These are phyloP conservation scores for Lophius americanus DNA, from an alignment of 2,797 vertebrate species.

Conservation along the genomic window DNA sequence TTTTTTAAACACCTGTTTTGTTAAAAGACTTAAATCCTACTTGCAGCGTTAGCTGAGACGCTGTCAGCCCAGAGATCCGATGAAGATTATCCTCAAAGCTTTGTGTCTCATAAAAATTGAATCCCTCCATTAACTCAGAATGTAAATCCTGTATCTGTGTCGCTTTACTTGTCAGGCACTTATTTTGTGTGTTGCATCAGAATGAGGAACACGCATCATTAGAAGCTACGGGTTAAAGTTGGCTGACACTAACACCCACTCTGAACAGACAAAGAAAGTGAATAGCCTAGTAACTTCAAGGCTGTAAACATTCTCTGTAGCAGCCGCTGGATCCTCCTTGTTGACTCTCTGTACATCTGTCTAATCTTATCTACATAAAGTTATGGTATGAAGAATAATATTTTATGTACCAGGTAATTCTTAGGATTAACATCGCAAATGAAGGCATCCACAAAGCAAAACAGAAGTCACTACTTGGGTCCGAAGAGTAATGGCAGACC, in stretches of 20 bases:
- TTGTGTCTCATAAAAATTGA: slow-evolving; percentile 1
- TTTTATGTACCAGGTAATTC: no score
- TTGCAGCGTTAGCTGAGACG: not conserved
- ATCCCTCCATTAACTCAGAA: slow-evolving; percentile 13
- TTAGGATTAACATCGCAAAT: no score
- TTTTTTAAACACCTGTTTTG: slow-evolving; percentile 4
- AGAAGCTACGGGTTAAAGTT: not conserved
- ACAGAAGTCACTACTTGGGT: no score
- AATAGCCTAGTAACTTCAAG: not conserved
- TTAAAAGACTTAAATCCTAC: not conserved
- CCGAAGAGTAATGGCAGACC: no score
- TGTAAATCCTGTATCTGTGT: not conserved
- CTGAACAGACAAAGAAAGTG: not conserved
- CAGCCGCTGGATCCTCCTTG: no score
- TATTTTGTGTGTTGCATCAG: not conserved
- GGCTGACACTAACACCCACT: not conserved
- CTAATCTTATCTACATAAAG: no score
- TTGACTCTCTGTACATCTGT: no score
- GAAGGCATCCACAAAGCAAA: no score
- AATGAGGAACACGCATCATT: not conserved
- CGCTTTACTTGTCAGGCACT: slow-evolving; percentile 3
- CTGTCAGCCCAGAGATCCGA: slow-evolving; percentile 1
- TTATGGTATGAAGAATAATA: no score
- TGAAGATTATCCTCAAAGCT: slow-evolving; percentile 1
- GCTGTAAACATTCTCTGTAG: not conserved